A percentile compares a stretch with the other conserved stretches of the same genome.
These are phyloP conservation scores for Timandra comae DNA, from an alignment of 2,888 invertebrate genomes.

Conservation along the genomic window DNA sequence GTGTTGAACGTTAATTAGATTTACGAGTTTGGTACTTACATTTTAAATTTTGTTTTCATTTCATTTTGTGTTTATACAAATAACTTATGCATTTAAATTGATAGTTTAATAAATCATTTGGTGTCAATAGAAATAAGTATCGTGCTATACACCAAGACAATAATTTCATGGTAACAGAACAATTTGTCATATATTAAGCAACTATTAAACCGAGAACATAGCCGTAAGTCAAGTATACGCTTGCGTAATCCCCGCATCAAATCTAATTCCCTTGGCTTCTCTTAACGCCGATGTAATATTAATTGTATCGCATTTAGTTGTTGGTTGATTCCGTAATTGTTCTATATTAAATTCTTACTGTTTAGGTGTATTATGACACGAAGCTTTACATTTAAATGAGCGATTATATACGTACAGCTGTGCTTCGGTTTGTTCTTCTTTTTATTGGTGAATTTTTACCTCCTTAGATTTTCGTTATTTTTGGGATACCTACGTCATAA, in stretches of 20 bases:
- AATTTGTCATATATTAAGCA: background rate
- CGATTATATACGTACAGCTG: background rate
- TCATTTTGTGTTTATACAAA: too few species aligned
- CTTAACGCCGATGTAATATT: constrained; percentile 1
- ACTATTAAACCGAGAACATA: too few species aligned
- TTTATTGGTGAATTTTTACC: background rate
- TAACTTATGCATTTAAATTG: too few species aligned
- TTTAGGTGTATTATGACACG: too few species aligned
- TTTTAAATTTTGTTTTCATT: too few species aligned
- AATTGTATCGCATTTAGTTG: background rate
- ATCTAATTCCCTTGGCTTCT: constrained; percentile 1
- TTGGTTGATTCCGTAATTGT: background rate
- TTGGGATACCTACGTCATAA: too few species aligned
- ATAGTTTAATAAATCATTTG: too few species aligned
- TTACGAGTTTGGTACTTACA: too few species aligned
- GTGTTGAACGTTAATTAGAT: too few species aligned
- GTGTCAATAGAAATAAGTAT: too few species aligned
- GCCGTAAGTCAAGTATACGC: background rate
- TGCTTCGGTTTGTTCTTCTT: background rate
- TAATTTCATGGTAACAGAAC: background rate
- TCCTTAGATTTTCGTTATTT: too few species aligned
- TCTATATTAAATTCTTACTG: background rate
- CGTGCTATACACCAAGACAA: too few species aligned
- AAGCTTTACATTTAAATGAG: background rate
- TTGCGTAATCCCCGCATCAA: constrained; percentile 1